Evolutionary conservation across 2,797 vertebrate genomes (phyloP), one percentile per base, ranked within the genome.

Genomic region (Betta splendens): DNA sequence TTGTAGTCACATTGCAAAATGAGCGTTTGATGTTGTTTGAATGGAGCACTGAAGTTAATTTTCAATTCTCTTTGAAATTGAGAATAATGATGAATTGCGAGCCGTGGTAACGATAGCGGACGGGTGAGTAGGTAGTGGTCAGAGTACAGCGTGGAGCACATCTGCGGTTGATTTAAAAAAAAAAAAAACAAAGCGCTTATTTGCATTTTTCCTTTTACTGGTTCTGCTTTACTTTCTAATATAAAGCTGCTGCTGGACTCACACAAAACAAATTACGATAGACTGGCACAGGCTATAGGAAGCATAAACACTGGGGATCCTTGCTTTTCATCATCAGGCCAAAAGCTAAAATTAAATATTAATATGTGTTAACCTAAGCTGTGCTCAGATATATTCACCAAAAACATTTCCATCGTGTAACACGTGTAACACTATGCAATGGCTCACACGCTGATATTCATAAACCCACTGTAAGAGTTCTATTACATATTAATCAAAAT

Each of bases 31-130:
- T 69, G 57, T 72, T 61, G 47, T 75, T 67, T 69, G 45, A 78
- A 76, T 58, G 22, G 54, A 59, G 48, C 37, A 48, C 54, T 58
- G 5, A 32, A 78, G 61, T 81, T 57, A 12, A 73, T 81, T 81
- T 80, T 69, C 20, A 61, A 81, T 81, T 83, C 53, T 80, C 64
- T 79, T 77, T 75, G 51, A 81, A 78, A 72, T 9, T 4, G 46
- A 58, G 52, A 57, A 22, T 61, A 75, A 75, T 66, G 66, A 80
- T 67, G 45, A 77, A 75, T 65, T 72, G 59, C 58, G 45, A 59
- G 63, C 38, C 22, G 10, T 33, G 39, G 22, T 38, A 57, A 59
- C 20, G 42, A 53, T 71, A 7, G 56, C 39, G 38, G 32, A 69
- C 28, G 39, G 46, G 29, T 66, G 57, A 54, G 32, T 36, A 37